phyloP scores from a whole-genome alignment of 2,113 vertebrate genomes.

The Climacteris rufus region DNA sequence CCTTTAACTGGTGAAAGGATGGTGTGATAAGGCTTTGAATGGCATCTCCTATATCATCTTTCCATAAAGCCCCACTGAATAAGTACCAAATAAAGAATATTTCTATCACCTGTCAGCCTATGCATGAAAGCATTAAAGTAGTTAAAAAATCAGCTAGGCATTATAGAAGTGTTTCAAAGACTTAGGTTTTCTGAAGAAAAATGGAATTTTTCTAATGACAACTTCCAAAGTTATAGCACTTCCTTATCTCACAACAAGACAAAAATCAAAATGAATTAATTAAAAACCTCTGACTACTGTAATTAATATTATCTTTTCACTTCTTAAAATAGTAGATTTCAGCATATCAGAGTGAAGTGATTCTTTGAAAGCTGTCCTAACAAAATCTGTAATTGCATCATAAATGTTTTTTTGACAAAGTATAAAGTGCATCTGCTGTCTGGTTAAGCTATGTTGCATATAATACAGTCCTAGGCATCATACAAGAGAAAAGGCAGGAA shows the following conservation, averaged over 20 bases:
- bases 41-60: background rate
- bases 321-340: background rate
- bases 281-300: background rate
- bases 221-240: background rate
- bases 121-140: background rate
- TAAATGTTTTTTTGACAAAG: background rate
- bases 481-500: background rate
- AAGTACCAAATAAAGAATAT: background rate
- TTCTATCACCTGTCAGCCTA: background rate
- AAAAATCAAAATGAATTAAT: background rate
- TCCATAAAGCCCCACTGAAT: background rate
- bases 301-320: background rate
- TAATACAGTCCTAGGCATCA: background rate
- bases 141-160: background rate
- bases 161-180: background rate
- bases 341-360: background rate
- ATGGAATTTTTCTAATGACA: background rate
- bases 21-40: background rate
- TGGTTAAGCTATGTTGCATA: background rate
- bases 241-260: background rate
- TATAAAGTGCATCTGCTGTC: background rate
- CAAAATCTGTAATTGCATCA: background rate
- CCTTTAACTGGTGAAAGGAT: background rate
- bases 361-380: background rate
- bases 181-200: background rate